Base-by-base conservation (phyloP, 92 coral and sea anemone species). In the Phymanthus crucifer region DNA sequence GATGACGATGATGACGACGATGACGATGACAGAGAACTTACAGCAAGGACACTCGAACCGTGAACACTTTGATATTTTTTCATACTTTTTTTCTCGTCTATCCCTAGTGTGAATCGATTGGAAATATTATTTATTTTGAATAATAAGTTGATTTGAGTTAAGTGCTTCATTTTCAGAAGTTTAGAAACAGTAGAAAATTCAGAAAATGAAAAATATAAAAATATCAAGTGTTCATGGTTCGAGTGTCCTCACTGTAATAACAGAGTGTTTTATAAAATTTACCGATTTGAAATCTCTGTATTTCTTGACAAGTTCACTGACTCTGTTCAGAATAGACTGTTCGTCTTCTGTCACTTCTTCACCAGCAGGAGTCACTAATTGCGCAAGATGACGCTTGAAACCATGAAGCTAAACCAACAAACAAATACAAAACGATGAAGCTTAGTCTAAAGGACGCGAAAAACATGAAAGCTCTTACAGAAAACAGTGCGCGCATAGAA, bases 361-460 rank as follows among this genome's bases (percentile, higher is more conserved):
- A 46, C 86, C 94, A 54, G 81, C 46, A 12, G 84, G 85, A 16
- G 90, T 88, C 67, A 90, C 85, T 56, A 92, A 50, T 74, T 85
- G 94, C 0, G 90, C 91, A 40, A 92, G 77, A 48, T 92, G 97
- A 33, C 94, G 84, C 75, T 84, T 88, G 77, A 92, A 92, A 40
- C 80, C 91, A 71, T 87, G 88, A 54, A 92, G 80, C 89, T 87
- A 40, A 33, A 52, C 66, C 24, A 10, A 24, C n/a, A 13, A 5
- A 48, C 14, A 23, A 18, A 54, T 18, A 54, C 64, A 54, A 54
- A 54, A 54, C n/a, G n/a, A n/a, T n/a, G n/a, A n/a, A n/a, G n/a
- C n/a, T 23, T 4, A 54, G 64, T 18, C 27, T 23, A 54, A 19
- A 48, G 40, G 40, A 48, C 57, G 14, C 14, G 14, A 48, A 12